Base-by-base conservation (phyloP, 2,797 vertebrate species). In the Notolepis coatsorum region DNA sequence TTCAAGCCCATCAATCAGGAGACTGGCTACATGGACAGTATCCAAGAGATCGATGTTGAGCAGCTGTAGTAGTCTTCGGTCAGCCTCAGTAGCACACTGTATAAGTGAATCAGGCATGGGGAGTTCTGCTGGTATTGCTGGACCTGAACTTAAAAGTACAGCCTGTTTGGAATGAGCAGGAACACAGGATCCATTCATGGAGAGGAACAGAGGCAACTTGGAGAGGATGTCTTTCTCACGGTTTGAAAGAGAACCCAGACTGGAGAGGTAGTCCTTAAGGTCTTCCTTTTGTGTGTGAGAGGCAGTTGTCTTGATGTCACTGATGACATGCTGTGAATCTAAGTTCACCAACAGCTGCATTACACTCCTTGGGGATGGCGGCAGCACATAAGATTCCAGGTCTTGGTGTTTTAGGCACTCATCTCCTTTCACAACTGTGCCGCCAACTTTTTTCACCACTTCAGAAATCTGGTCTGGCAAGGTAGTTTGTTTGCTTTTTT, bases 191-290 rank as follows among this genome's bases (percentile, higher is more conserved):
- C 49, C 91, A 66, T 84, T 86, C 84, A 93, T 87, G 1, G 86
- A 84, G 55, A 68, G 80, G 80, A 96, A 96, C 39, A 96, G 71
- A 20, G 95, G 93, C 62, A 96, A 71, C 37, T 68, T 69, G 18
- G 65, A 84, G 56, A 96, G 79, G 1, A 93, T 74, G 13, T 55
- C 12, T 62, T 39, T 71, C 65, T 95, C 90, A 21, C 6, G 1
- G 2, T 2, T 5, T 51, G 84, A 87, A 15, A 95, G 77, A 37
- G 49, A 73, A 45, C 77, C 75, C 47, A 93, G 70, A 21, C 49
- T 65, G 27, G 92, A 92, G 3, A 96, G 75, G 43, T 92, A 94
- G 1, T 71, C 24, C 61, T 91, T 91, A 24, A 96, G 77, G 18
- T 82, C 65, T 57, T 84, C 70, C 61, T 60, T 75, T 59, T 83